Base-by-base conservation (phyloP, 2,797 vertebrate genomes). In the Rhynchonycteris naso region DNA sequence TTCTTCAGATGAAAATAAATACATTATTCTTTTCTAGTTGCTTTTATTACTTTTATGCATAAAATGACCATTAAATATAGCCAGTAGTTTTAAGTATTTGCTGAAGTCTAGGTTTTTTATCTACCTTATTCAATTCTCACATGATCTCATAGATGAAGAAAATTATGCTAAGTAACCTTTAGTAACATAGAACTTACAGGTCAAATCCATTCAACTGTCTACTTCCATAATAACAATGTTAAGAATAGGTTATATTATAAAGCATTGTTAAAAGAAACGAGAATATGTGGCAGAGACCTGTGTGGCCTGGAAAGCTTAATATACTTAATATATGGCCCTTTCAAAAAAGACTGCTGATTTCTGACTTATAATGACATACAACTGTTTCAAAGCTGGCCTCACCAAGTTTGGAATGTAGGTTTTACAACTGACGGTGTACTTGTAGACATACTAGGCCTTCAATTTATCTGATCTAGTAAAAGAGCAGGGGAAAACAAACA, bases 1-100 rank as follows among this genome's bases (percentile, higher is more conserved):
- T 18, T 18, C 18, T 75, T 85, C 4, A 85, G 81, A 81, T 92
- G 24, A 28, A 4, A 63, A 59, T 59, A 91, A 75, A 68, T 71
- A 21, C 19, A 65, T 85, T 79, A 61, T 50, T 85, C 18, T 93
- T 91, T 80, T 16, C 85, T 91, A 74, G 81, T 33, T 81, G 21
- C 12, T 21, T 84, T n/a, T 56, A 59, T 81, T 66, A 71, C 4
- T 83, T 82, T 30, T 59, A 66, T 3, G 5, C 14, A 95, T 50
- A 78, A 72, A 61, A 54, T 63, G 88, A 10, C 9, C n/a, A 28
- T 91, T 24, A 56, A 16, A 90, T 71, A 65, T 81, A 86, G 56
- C 4, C 50, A 85, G 8, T 8, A 76, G 19, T 81, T 58, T 38
- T 63, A 95, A 91, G 24, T 22, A 56, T 24, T 61, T 82, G 4